Evolutionary conservation across 2,888 invertebrate genomes (phyloP), one percentile per base, ranked within the genome.

Genomic region (Drosophila yooni): DNA sequence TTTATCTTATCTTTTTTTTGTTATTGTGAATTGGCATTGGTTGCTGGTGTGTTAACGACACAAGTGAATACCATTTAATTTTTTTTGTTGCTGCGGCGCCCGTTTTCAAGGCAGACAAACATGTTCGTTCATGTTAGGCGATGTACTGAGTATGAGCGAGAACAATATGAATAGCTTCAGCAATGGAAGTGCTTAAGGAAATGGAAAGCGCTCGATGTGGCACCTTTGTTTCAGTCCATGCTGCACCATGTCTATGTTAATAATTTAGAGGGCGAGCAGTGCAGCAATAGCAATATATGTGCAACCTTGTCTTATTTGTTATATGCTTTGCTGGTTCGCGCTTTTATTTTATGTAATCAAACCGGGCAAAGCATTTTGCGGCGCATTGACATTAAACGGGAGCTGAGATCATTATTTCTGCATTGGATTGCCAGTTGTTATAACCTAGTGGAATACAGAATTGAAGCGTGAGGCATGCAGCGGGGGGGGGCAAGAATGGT

Each of bases 61-160:
- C 13, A 31, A 43, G 43, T 43, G 63, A 63, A 52, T 36, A 60
- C 3, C 52, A 36, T 33, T 38, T 31, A 7, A 34, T n/a, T 10
- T n/a, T 51, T 34, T 66, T 74, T 21, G 67, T 65, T 76, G 74
- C 58, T 61, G 77, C 64, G 60, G 40, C 58, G n/a, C 18, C 29
- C 27, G 36, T 60, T n/a, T 29, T 57, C 36, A 29, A n/a, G n/a
- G 38, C 46, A 13, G 1, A 7, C 25, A 25, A 15, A 52, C 52
- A 38, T 59, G n/a, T 53, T 40, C 15, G 15, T 53, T 40, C 13
- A 18, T 4, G n/a, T 27, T 48, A 4, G 11, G 13, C n/a, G 0
- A 11, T 29, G 10, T 25, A 6, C 10, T 1, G 11, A 2, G 13
- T n/a, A 40, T n/a, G 5, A 46, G 13, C 6, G 2, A 25, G 46